A percentile compares a stretch with the other conserved stretches of the same genome.
Evolutionary conservation across 2,888 invertebrate genomes (phyloP).

Genomic region (Drosophila neonasuta): DNA sequence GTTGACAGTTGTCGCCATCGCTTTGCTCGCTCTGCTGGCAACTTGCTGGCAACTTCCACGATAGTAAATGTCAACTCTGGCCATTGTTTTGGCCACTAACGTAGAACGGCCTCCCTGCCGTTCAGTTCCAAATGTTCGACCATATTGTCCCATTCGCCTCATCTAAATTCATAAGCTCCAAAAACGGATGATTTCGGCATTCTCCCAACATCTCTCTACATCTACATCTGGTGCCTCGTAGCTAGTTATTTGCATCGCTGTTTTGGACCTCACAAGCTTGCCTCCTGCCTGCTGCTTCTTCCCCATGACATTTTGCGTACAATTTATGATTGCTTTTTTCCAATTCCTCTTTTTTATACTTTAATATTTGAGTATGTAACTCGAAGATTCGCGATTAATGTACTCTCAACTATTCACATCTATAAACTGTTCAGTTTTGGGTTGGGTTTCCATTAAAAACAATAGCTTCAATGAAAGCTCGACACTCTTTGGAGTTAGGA

Average conservation of each 20-base stretch:
- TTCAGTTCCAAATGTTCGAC: slow-evolving; percentile 13
- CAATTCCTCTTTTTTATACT: slow-evolving; percentile 16
- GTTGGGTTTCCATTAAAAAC: neutral
- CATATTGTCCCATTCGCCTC: slow-evolving; percentile 21
- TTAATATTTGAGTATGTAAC: slow-evolving; percentile 17
- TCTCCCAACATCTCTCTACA: slow-evolving; percentile 28
- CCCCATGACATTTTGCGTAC: slow-evolving; percentile 64
- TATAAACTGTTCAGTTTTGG: slow-evolving; percentile 6
- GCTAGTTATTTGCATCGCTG: slow-evolving; percentile 34
- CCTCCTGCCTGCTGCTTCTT: slow-evolving; percentile 42
- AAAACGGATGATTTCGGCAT: slow-evolving; percentile 44
- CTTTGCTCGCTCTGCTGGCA: slow-evolving; percentile 19
- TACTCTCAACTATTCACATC: slow-evolving; percentile 30
- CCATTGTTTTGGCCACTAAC: slow-evolving; percentile 37
- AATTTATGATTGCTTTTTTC: slow-evolving; percentile 49
- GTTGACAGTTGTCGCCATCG: slow-evolving; percentile 70
- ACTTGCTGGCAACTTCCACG: slow-evolving; percentile 47
- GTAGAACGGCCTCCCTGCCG: slow-evolving; percentile 47
- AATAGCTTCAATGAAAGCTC: too few relatives aligned
- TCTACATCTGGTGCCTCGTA: slow-evolving; percentile 4
- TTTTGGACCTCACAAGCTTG: slow-evolving; percentile 67
- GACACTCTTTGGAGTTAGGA: neutral
- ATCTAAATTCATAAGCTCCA: slow-evolving; percentile 55
- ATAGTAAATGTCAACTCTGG: slow-evolving; percentile 55
- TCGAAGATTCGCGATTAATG: slow-evolving; percentile 54